Evolutionary conservation across 2,113 vertebrate genomes (phyloP).

Genomic region (Sula dactylatra): DNA sequence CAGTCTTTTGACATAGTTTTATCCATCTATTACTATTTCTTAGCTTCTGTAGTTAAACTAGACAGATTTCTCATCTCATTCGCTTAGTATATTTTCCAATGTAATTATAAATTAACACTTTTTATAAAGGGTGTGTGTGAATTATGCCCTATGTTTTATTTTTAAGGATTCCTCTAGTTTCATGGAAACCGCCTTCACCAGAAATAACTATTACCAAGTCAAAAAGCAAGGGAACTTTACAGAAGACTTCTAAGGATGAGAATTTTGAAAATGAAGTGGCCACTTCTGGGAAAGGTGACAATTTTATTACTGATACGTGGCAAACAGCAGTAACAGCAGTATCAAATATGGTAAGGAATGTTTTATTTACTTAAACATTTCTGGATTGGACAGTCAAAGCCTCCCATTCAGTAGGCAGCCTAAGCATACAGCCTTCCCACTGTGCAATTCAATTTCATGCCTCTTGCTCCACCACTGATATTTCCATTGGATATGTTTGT

Average conservation of each 20-base stretch:
- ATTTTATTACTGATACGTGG: slow-evolving; percentile 71
- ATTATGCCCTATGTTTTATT: background rate
- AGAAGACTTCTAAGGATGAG: slow-evolving; percentile 25
- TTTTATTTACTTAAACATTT: background rate
- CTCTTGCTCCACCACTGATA: background rate
- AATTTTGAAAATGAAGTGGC: slow-evolving; percentile 4
- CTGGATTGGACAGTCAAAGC: background rate
- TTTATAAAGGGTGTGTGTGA: fast-evolving
- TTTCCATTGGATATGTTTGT: background rate
- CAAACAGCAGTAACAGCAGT: slow-evolving; percentile 73
- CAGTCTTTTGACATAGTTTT: background rate
- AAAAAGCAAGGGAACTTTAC: background rate
- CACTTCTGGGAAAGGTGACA: slow-evolving; percentile 59
- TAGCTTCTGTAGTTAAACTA: background rate
- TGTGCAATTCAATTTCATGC: background rate
- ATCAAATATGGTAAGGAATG: slow-evolving; percentile 76
- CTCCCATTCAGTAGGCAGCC: background rate
- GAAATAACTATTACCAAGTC: slow-evolving; percentile 15
- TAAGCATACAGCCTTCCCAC: background rate
- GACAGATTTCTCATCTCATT: background rate
- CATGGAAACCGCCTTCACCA: slow-evolving; percentile 54
- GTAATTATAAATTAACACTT: background rate
- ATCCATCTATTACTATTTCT: background rate
- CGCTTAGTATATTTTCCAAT: background rate
- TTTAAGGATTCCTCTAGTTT: slow-evolving; percentile 71